A percentile compares a stretch with the other conserved stretches of the same genome.
Evolutionary conservation across 2,888 invertebrate species (phyloP).

Genomic region (Megaustenia siamemsis): DNA sequence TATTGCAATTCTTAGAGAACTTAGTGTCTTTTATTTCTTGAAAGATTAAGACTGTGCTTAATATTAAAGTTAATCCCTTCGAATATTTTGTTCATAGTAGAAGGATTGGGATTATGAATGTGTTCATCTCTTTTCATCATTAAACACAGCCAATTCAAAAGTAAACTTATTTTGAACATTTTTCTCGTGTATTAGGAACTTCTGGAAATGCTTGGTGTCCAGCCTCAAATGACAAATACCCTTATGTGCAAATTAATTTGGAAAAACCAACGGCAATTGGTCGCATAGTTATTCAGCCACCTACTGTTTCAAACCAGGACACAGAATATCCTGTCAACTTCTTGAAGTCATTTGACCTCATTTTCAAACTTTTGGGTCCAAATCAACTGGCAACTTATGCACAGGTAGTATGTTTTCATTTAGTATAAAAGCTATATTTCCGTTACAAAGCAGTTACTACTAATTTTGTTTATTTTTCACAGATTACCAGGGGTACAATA

Average conservation of each 20-base stretch:
- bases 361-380: slow-evolving; percentile 9
- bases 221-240: neutral
- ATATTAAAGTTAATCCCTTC: no score
- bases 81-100: no score
- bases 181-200: neutral
- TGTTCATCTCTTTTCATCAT: no score
- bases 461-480: no score
- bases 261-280: slow-evolving; percentile 12
- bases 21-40: no score
- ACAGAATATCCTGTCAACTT: neutral
- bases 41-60: no score
- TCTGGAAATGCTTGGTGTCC: slow-evolving; percentile 43
- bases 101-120: no score
- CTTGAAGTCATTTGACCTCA: slow-evolving; percentile 36
- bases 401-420: slow-evolving; percentile 28
- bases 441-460: no score
- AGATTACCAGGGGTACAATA: no score
- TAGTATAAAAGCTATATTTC: no score
- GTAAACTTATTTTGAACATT: neutral
- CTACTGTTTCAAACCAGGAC: neutral
- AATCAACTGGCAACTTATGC: neutral
- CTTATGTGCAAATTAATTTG: slow-evolving; percentile 38
- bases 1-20: no score
- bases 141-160: no score
- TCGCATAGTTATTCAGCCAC: slow-evolving; percentile 15